Percentiles rank a stretch among this genome's conserved stretches.
These are phyloP conservation scores for Capreolus pygargus DNA, from an alignment of 2,113 vertebrate genomes.

Conservation along the genomic window DNA sequence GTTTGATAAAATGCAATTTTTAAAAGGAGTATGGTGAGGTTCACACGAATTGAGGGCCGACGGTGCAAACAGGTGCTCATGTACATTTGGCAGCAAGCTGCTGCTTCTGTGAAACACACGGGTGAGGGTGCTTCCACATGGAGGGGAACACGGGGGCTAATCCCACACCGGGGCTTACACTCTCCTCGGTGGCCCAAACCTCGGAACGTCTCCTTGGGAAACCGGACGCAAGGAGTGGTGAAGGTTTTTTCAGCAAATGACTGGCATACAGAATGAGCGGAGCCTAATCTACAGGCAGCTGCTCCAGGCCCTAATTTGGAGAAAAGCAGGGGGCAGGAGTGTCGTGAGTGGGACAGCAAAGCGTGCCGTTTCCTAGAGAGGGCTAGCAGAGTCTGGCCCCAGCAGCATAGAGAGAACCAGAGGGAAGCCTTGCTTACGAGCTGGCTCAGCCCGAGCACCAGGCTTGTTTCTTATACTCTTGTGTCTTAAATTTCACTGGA, in stretches of 20 bases:
- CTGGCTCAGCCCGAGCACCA: background rate
- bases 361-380: background rate
- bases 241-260: background rate
- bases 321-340: background rate
- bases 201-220: background rate
- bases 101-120: background rate
- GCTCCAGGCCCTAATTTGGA: background rate
- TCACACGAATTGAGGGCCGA: background rate
- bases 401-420: background rate
- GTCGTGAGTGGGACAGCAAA: background rate
- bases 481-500: slow-evolving; percentile 44
- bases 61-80: background rate
- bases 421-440: background rate
- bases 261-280: background rate
- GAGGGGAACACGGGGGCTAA: background rate
- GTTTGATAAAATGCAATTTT: background rate
- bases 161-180: background rate
- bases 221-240: background rate
- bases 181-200: background rate
- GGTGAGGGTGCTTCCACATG: background rate
- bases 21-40: background rate
- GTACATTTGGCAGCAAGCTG: background rate
- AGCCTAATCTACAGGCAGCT: background rate
- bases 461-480: background rate
- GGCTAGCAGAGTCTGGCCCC: background rate